These are phyloP conservation scores for Lithobates pipiens DNA, from an alignment of 2,797 vertebrate genomes.

Conservation along the genomic window DNA sequence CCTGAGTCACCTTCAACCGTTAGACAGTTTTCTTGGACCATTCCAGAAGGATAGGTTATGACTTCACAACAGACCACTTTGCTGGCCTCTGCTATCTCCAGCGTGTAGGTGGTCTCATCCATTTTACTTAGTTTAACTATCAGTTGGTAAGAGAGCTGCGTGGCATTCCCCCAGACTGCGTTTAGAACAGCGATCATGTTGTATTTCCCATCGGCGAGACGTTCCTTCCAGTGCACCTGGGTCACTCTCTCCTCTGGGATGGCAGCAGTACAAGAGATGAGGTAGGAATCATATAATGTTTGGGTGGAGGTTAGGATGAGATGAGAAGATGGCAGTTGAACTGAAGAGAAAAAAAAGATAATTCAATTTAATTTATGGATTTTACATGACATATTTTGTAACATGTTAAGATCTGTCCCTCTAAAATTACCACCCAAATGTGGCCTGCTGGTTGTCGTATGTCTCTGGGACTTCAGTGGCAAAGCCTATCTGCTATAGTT, in stretches of 20 bases:
- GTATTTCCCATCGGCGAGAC: conserved; percentile 26
- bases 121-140: conserved; percentile 5
- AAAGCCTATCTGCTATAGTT: no score
- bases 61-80: conserved; percentile 39
- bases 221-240: conserved; percentile 52
- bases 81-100: background rate
- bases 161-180: conserved; percentile 5
- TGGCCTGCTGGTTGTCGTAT: no score
- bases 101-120: conserved; percentile 10
- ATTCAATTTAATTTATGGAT: no score
- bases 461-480: no score
- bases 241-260: background rate
- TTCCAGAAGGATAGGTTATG: conserved; percentile 35
- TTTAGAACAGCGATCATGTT: conserved; percentile 41
- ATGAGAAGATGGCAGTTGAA: background rate
- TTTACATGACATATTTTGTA: no score
- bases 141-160: conserved; percentile 11
- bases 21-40: conserved; percentile 11
- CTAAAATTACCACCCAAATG: no score
- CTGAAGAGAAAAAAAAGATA: conserved; percentile 8
- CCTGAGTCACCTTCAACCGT: background rate
- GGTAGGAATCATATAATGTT: background rate
- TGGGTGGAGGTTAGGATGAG: conserved; percentile 7
- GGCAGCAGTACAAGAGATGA: conserved; percentile 10
- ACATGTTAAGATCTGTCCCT: no score